Percentiles rank a stretch among this genome's conserved stretches.
Conservation (phyloP, 2,888 invertebrate species). For the Bombyx huttoni region DNA sequence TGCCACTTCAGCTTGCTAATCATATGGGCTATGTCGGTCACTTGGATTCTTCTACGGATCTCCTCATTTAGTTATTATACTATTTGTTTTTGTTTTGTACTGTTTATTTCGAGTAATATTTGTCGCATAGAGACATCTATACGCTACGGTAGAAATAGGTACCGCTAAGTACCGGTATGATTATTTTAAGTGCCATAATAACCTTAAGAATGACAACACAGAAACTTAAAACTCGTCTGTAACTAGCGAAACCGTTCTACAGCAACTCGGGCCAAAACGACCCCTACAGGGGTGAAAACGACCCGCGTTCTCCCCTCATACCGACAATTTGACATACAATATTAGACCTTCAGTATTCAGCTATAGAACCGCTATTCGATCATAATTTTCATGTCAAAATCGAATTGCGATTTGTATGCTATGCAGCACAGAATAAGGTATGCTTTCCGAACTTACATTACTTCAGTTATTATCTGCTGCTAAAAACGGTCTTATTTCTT, state of each 20-base stretch:
- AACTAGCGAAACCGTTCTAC: background rate
- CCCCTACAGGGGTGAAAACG: background rate
- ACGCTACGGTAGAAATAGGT: too few species aligned
- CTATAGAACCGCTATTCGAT: slow-evolving; percentile 14
- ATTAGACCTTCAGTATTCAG: slow-evolving; percentile 13
- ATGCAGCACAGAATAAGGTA: slow-evolving; percentile 56
- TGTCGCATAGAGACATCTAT: too few species aligned
- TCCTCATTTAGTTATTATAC: too few species aligned
- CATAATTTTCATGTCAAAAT: slow-evolving; percentile 22
- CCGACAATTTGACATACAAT: slow-evolving; percentile 10
- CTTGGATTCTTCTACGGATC: too few species aligned
- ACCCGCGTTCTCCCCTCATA: background rate
- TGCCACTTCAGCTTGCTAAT: too few species aligned
- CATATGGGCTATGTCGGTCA: too few species aligned
- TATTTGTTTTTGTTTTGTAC: too few species aligned
- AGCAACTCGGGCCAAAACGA: background rate
- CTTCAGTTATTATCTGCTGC: slow-evolving; percentile 26
- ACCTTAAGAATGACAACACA: background rate
- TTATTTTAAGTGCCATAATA: too few species aligned
- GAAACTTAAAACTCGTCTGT: background rate
- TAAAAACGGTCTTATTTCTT: slow-evolving; percentile 16
- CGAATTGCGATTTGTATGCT: slow-evolving; percentile 41
- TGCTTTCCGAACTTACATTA: slow-evolving; percentile 59
- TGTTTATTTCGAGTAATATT: too few species aligned
- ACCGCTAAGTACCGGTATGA: too few species aligned